Conservation (phyloP, 2,113 vertebrate species). For the Myrmecophaga tridactyla region DNA sequence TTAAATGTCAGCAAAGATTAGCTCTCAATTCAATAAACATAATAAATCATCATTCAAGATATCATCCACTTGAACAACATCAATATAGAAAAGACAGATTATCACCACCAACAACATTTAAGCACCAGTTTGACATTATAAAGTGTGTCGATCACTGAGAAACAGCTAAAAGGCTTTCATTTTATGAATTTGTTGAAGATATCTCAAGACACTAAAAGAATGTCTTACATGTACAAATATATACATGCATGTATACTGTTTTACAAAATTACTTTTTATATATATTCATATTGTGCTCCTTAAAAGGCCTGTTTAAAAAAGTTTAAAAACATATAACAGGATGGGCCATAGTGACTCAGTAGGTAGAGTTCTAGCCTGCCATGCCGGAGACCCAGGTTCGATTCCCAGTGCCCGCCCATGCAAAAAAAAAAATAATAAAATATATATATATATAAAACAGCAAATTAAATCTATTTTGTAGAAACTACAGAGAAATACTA, state of each 20-base stretch:
- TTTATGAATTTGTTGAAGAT: slow-evolving; percentile 2
- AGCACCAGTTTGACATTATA: neutral
- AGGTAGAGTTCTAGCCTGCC: no score
- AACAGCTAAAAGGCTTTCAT: neutral
- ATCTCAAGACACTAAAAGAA: neutral
- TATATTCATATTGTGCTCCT: neutral
- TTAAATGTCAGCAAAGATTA: neutral
- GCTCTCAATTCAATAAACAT: slow-evolving; percentile 10
- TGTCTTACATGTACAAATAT: neutral
- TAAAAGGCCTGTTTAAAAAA: neutral
- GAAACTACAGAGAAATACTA: slow-evolving; percentile 55
- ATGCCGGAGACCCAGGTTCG: no score
- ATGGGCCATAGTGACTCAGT: no score
- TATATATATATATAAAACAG: no score
- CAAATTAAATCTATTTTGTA: slow-evolving; percentile 63
- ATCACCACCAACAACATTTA: neutral
- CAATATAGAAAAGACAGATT: neutral
- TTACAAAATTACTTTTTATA: neutral
- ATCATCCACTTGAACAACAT: neutral
- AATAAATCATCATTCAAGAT: neutral
- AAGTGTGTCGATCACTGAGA: neutral
- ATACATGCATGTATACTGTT: neutral
- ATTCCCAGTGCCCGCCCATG: no score
- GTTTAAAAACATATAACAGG: slow-evolving; percentile 26
- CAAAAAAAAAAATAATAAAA: no score